phyloP scores from a whole-genome alignment of 1,140 invertebrate species.

The Dinoponera quadriceps region DNA sequence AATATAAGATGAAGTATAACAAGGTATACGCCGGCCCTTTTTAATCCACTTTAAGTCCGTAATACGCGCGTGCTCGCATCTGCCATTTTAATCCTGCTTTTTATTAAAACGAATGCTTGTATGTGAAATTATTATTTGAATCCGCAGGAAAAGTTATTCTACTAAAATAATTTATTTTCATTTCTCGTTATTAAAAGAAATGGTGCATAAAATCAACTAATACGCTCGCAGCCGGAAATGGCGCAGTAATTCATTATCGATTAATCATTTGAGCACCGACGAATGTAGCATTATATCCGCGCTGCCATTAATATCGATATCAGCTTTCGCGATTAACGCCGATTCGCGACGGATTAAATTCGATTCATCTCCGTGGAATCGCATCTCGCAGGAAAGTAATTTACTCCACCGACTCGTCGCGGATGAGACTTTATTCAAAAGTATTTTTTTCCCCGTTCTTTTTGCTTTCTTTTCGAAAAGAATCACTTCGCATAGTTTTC shows the following conservation, averaged over 20 bases:
- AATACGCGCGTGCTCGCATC: not conserved
- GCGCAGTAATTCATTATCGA: constrained; percentile 57
- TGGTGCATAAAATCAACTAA: constrained; percentile 58
- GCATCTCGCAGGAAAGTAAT: constrained; percentile 41
- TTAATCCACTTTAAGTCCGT: not conserved
- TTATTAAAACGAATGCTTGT: not conserved
- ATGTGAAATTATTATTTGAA: constrained; percentile 32
- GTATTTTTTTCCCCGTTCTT: not conserved
- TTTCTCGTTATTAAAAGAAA: constrained; percentile 52
- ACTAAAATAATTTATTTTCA: constrained; percentile 55
- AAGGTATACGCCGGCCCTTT: not conserved
- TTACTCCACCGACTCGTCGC: not conserved
- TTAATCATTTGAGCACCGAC: constrained; percentile 55
- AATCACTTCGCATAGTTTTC: no score
- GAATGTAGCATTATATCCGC: constrained; percentile 58
- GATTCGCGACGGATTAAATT: constrained; percentile 52
- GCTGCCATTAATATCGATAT: constrained; percentile 58
- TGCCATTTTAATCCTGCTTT: not conserved
- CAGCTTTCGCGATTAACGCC: constrained; percentile 56
- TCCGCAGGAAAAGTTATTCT: constrained; percentile 10
- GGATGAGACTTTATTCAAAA: not conserved
- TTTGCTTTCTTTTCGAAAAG: not conserved
- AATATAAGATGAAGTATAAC: not conserved
- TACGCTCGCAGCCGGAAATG: constrained; percentile 49
- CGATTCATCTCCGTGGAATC: constrained; percentile 29